Base-by-base conservation (phyloP, 2,113 vertebrate species). In the Pungitius pungitius region DNA sequence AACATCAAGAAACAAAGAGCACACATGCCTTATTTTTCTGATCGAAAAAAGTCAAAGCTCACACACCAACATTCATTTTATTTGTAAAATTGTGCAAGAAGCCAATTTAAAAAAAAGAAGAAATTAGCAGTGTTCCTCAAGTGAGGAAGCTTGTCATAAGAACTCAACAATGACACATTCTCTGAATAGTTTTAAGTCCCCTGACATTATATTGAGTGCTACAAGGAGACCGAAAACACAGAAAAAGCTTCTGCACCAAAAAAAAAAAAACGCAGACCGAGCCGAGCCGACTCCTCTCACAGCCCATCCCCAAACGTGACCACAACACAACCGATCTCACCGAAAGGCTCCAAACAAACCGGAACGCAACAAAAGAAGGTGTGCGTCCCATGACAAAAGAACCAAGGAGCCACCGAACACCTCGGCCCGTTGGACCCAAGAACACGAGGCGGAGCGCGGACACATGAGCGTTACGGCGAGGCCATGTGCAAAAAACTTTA, bases 11-110 rank as follows among this genome's bases (percentile, higher is more conserved):
- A 85, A 83, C 82, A 90, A 87, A 88, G 88, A 86, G 87, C 80
- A 86, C 81, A 75, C 81, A 73, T 80, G 77, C 72, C 76, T 83
- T 83, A 26, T 86, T 86, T 84, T 87, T 94, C 93, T 94, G 92
- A 92, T 94, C 92, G 90, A 94, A 96, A 94, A 96, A 96, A 93
- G 95, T 95, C 95, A 95, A 95, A 95, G 94, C 94, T 88, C 83
- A 88, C 95, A 91, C 94, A 94, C 94, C 91, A 94, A 98, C 96
- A 98, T 98, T 98, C 95, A 96, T 95, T 94, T 95, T 90, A 95
- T 95, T 93, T 92, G 89, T 92, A 82, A 88, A 95, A 95, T 95
- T 97, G 96, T 98, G 97, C 96, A 96, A 97, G 88, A 91, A 90
- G 85, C 89, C 76, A 90, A 94, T 95, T 93, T 54, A 52, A 73